Conservation (phyloP, 2,113 vertebrate genomes). For the Brevimyrus niger region DNA sequence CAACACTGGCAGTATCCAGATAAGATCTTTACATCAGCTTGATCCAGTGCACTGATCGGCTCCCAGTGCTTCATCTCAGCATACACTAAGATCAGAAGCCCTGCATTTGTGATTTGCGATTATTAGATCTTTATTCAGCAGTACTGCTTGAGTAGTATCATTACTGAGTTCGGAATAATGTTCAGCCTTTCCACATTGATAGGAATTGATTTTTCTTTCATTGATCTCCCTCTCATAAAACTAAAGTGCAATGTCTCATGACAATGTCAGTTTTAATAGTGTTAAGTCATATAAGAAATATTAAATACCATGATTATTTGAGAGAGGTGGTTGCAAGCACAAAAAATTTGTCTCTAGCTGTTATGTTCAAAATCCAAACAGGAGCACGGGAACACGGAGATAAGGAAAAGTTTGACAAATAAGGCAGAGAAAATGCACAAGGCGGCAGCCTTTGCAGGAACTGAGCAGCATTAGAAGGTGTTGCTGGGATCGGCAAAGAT, state of each 20-base stretch:
- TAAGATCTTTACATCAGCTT: neutral
- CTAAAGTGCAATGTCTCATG: neutral
- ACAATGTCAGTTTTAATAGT: neutral
- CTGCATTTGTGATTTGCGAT: neutral
- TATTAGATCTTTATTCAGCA: neutral
- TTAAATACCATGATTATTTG: neutral
- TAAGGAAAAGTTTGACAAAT: neutral
- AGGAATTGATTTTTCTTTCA: neutral
- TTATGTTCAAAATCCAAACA: neutral
- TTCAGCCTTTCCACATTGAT: neutral
- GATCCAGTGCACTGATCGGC: neutral
- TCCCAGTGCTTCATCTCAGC: neutral
- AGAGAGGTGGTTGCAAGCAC: neutral
- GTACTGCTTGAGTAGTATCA: neutral
- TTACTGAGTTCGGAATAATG: neutral
- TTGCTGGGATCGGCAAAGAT: slow-evolving; percentile 77
- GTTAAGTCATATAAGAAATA: neutral
- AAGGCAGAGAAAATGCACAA: neutral
- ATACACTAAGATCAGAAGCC: neutral
- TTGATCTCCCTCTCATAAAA: neutral
- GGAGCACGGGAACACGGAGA: neutral
- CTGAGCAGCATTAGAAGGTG: slow-evolving; percentile 69
- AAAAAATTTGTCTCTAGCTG: neutral
- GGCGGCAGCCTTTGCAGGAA: slow-evolving; percentile 56
- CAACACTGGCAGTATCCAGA: neutral